These are phyloP conservation scores for Oscheius myriophilus DNA, from an alignment of 2,888 invertebrate species.

Conservation along the genomic window DNA sequence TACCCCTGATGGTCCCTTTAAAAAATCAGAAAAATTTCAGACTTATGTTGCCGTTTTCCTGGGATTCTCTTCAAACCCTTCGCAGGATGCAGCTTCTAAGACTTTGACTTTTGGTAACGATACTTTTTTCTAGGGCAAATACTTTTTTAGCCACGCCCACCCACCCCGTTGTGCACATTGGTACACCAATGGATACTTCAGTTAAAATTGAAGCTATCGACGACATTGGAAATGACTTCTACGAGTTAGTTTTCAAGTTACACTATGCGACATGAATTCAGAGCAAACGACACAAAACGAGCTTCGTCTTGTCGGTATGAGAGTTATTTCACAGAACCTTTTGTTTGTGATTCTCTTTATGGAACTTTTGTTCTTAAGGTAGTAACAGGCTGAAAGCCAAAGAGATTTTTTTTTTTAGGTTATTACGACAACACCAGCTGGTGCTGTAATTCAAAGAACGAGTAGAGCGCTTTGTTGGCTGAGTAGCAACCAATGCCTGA, in stretches of 20 bases:
- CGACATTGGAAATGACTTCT: background rate
- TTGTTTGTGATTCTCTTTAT: slow-evolving; percentile 29
- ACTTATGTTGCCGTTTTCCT: slow-evolving; percentile 9
- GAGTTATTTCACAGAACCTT: slow-evolving; percentile 32
- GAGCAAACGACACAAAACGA: slow-evolving; percentile 11
- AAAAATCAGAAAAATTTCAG: background rate
- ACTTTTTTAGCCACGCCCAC: background rate
- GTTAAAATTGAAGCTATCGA: background rate
- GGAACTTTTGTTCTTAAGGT: slow-evolving; percentile 10
- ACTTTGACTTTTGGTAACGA: slow-evolving; percentile 8
- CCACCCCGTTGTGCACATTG: slow-evolving; percentile 3
- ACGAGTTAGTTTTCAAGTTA: slow-evolving; percentile 1
- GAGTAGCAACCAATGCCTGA: background rate
- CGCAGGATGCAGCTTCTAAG: background rate
- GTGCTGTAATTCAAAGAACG: slow-evolving; percentile 5
- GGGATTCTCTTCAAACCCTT: slow-evolving; percentile 6
- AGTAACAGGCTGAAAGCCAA: background rate
- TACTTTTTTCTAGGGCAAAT: background rate
- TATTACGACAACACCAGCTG: slow-evolving; percentile 4
- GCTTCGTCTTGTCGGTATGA: slow-evolving; percentile 30
- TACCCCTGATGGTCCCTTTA: too few species aligned
- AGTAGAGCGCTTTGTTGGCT: slow-evolving; percentile 7
- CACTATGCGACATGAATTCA: background rate
- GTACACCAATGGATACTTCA: slow-evolving; percentile 10
- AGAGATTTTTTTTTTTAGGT: background rate